These are phyloP conservation scores for Pterobdella sp. DNA, from an alignment of 2,888 invertebrate genomes.

Conservation along the genomic window DNA sequence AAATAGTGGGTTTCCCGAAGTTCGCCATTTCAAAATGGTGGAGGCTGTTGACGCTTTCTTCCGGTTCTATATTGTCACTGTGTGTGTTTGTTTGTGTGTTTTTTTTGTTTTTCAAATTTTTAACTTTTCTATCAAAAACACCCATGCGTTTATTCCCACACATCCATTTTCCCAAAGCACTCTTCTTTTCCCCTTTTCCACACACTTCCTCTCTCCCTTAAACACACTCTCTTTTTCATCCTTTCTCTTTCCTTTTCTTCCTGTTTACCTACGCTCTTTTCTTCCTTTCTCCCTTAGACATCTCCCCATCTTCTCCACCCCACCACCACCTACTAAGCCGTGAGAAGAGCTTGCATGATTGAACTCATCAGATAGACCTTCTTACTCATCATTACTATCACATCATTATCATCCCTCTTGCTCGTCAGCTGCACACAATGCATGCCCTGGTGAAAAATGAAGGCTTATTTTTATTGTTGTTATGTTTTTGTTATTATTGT, in stretches of 20 bases:
- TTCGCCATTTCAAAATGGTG: constrained; percentile 76
- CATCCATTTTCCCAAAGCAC: not conserved
- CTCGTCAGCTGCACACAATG: constrained; percentile 8
- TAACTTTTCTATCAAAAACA: too few species aligned
- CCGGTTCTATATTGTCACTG: constrained; percentile 81
- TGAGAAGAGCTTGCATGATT: not conserved
- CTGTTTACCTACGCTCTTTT: not conserved
- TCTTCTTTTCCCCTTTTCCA: not conserved
- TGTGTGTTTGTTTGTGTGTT: not conserved
- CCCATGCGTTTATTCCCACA: not conserved
- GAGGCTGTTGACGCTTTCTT: constrained; percentile 69
- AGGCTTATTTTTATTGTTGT: too few species aligned
- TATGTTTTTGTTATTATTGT: too few species aligned
- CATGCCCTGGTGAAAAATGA: too few species aligned
- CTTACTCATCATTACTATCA: not conserved
- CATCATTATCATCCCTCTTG: not conserved
- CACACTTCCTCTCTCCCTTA: not conserved
- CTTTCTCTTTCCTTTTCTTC: not conserved
- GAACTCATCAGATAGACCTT: constrained; percentile 6
- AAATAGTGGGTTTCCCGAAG: constrained; percentile 74
- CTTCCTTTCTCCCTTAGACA: not conserved
- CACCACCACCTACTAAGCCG: constrained; percentile 7
- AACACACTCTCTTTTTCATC: not conserved
- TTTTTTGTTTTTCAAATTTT: too few species aligned
- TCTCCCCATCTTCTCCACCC: not conserved